phyloP scores from a whole-genome alignment of 2,113 vertebrate genomes.

The Phalacrocorax aristotelis region DNA sequence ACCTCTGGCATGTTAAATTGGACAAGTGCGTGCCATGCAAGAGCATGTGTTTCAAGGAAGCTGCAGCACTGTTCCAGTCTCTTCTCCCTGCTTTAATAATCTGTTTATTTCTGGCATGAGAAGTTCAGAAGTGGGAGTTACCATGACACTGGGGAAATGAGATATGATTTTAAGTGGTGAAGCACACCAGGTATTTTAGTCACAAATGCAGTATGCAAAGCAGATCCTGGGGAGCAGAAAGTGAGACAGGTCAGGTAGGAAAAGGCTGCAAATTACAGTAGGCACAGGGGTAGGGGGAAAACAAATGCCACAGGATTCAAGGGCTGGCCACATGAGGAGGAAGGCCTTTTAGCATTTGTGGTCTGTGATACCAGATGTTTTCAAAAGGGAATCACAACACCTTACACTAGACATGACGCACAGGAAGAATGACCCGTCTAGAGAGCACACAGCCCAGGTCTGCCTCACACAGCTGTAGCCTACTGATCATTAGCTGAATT shows the following conservation, averaged over 20 bases:
- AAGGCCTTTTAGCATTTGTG: neutral
- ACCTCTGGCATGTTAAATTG: neutral
- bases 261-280: neutral
- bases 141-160: neutral
- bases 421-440: neutral
- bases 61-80: neutral
- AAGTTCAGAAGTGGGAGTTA: neutral
- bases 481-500: neutral
- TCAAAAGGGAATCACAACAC: neutral
- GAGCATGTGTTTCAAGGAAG: neutral
- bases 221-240: neutral
- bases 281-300: neutral
- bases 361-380: neutral
- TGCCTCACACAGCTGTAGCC: neutral
- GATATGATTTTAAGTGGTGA: neutral
- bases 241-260: neutral
- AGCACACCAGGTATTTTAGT: neutral
- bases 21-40: neutral
- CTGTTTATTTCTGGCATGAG: neutral
- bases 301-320: neutral
- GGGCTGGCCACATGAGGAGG: neutral
- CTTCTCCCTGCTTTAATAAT: neutral
- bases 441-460: rapidly evolving
- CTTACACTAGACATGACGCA: rapidly evolving
- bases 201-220: neutral